Evolutionary conservation across 2,797 vertebrate species (phyloP), one percentile per base, ranked within the genome.

Genomic region (Nasua narica): DNA sequence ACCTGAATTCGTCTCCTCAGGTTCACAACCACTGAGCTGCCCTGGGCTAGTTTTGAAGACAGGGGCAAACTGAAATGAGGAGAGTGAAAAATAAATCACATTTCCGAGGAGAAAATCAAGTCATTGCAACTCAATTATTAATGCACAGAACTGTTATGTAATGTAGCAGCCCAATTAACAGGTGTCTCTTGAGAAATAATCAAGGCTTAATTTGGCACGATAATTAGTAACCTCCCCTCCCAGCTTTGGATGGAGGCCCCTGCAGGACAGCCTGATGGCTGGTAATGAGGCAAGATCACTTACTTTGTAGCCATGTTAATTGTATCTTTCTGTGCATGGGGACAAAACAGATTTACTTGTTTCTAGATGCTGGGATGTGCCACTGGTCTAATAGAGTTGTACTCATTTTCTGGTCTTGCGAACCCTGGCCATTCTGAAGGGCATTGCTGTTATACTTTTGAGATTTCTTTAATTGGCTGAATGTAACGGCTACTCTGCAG

Each of bases 391-490:
- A 97, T 81, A 96, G 94, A 96, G 94, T 54, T 76, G 60, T 88
- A 12, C 92, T 87, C n/a, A 0, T 97, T 96, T 96, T 85, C 81
- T 60, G 84, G 91, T 84, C 94, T 89, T 91, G 94, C 79, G 84
- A 97, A 72, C 72, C 32, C 87, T 69, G 90, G 87, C 93, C 89
- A 94, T 94, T 91, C 70, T 48, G 87, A 93, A 96, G 91, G 87
- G 56, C 83, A 58, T 5, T 19, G 0, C 58, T 35, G 48, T 77
- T 60, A 62, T 8, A 43, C 84, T 82, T 95, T 91, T 70, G 96
- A 96, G 96, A 95, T 91, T 96, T 96, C 91, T 95, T 93, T 97
- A 96, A 95, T 97, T 97, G 97, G 87, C 79, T 11, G 35, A 88
- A 62, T 94, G 43, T 85, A 90, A 95, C 95, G 84, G 79, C 87